Base-by-base conservation (phyloP, 2,888 invertebrate genomes). In the Lordiphosa fenestrarum region DNA sequence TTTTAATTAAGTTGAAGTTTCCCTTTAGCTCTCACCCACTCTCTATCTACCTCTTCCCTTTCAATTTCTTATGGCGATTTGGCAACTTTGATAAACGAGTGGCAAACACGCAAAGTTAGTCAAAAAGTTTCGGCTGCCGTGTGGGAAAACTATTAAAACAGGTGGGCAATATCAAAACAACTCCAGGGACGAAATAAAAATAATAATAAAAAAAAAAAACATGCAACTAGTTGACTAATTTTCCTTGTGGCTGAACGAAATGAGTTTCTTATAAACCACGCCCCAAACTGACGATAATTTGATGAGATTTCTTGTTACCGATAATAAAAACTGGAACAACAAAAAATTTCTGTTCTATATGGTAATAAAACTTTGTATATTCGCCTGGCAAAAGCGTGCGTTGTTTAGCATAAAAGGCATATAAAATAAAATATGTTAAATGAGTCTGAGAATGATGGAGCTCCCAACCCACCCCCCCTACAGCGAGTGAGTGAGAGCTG, bases 191-290 rank as follows among this genome's bases (percentile, higher is more conserved):
- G 25, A 65, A 65, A 19, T 19, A 19, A 19, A 48, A 57, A 41
- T 15, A 15, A 15, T 15, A 15, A 15, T 15, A 35, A 35, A 47
- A 61, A 57, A 35, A 35, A 47, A 61, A 57, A 9, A 30, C 70
- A 61, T 61, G 75, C 77, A 77, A 77, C 77, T 77, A 61, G 84
- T 77, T 77, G 78, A 84, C 82, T 84, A 66, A 84, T 74, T 71
- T 58, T 37, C 13, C 42, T 52, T 51, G 9, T 33, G 9, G 13
- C 13, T 36, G 36, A 47, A 30, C 19, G 33, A 47, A 47, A 47
- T 36, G 19, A 39, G 37, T 50, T 50, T 49, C 15, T 39, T 25
- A 50, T 36, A 23, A 19, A 23, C 13, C 33, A 44, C 44, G 33
- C 44, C 44, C 44, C 30, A 44, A 30, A 30, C 30, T 30, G 30